Percentiles rank a stretch among this genome's conserved stretches.
These are phyloP conservation scores for Gephyroberyx darwinii DNA, from an alignment of 2,797 vertebrate genomes.

Conservation along the genomic window DNA sequence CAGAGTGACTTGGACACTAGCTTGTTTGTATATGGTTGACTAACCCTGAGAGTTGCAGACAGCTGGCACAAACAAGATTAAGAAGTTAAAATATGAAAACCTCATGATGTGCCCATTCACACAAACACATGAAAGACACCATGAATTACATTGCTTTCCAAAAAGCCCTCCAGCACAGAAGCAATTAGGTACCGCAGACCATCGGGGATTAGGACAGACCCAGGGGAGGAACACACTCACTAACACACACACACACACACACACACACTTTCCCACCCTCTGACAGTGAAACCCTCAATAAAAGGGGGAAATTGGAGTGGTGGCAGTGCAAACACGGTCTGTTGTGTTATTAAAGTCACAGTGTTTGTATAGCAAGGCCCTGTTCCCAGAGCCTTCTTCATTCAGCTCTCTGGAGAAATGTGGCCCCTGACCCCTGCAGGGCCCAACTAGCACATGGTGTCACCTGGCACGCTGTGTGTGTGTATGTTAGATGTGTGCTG, in stretches of 20 bases:
- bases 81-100: slow-evolving; percentile 1
- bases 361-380: slow-evolving; percentile 67
- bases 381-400: slow-evolving; percentile 69
- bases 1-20: neutral
- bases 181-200: slow-evolving; percentile 34
- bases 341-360: slow-evolving; percentile 68
- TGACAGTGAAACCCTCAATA: slow-evolving; percentile 63
- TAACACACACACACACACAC: slow-evolving; percentile 20
- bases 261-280: slow-evolving; percentile 49
- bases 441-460: slow-evolving; percentile 35
- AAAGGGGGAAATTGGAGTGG: slow-evolving; percentile 64
- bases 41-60: slow-evolving; percentile 12
- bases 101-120: neutral
- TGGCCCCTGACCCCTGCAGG: slow-evolving; percentile 57
- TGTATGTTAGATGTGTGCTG: neutral
- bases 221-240: slow-evolving; percentile 36
- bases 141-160: slow-evolving; percentile 16
- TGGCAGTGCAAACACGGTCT: slow-evolving; percentile 65
- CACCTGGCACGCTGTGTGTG: slow-evolving; percentile 38
- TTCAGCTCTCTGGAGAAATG: slow-evolving; percentile 59
- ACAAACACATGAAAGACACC: neutral
- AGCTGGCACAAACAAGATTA: slow-evolving; percentile 10
- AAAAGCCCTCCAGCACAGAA: slow-evolving; percentile 48
- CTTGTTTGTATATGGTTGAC: neutral
- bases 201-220: slow-evolving; percentile 32